Conservation (phyloP, 2,113 vertebrate species). For the Apus apus region DNA sequence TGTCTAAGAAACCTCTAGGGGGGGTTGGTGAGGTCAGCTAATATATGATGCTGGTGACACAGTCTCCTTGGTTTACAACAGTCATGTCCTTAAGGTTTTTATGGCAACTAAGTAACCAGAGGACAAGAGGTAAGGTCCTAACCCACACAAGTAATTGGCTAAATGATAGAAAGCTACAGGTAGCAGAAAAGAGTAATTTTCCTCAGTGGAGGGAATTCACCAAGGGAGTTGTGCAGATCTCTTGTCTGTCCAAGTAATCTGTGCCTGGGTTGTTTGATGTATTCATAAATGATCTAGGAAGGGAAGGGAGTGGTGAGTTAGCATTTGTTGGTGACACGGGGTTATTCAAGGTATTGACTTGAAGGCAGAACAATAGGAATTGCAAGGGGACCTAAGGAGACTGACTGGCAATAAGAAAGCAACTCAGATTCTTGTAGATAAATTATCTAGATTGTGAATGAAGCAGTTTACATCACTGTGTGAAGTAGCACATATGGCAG, state of each 20-base stretch:
- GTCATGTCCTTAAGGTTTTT: not conserved
- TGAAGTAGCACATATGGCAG: rapidly evolving
- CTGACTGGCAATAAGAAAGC: not conserved
- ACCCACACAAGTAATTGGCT: not conserved
- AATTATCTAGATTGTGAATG: not conserved
- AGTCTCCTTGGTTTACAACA: not conserved
- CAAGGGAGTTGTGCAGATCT: not conserved
- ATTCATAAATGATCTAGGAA: not conserved
- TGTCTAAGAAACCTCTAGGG: not conserved
- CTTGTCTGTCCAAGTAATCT: not conserved
- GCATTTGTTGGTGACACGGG: not conserved
- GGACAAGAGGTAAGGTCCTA: not conserved
- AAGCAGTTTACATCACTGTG: not conserved
- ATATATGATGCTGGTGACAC: not conserved
- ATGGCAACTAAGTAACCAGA: not conserved
- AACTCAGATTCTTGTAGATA: not conserved
- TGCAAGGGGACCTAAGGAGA: not conserved
- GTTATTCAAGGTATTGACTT: not conserved
- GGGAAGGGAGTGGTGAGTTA: not conserved
- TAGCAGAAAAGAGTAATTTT: not conserved
- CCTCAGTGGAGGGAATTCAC: not conserved
- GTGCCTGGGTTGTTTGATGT: not conserved
- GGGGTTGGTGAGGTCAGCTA: not conserved
- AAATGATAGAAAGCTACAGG: not conserved
- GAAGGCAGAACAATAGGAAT: not conserved